Evolutionary conservation across 2,797 vertebrate species (phyloP).

Genomic region (Lutjanus campechanus): DNA sequence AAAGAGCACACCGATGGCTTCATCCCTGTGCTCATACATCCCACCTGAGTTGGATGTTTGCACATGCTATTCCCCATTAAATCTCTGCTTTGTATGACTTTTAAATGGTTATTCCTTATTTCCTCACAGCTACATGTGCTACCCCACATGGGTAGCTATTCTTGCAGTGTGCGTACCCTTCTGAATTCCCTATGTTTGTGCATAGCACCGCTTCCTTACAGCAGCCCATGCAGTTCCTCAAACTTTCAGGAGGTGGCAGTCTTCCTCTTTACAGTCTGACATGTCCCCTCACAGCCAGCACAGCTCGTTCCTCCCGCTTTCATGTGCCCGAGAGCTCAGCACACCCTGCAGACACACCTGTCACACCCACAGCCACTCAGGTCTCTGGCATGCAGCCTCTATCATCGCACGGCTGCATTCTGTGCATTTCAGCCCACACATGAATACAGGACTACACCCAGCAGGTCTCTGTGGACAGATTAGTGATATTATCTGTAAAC

Average conservation of each 20-base stretch:
- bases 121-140: not conserved
- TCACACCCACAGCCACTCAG: slow-evolving; percentile 78
- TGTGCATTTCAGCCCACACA: slow-evolving; percentile 70
- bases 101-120: not conserved
- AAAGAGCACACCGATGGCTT: not conserved
- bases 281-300: not conserved
- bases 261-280: slow-evolving; percentile 17
- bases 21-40: not conserved
- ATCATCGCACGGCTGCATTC: slow-evolving; percentile 74
- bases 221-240: not conserved
- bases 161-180: not conserved
- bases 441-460: slow-evolving; percentile 63
- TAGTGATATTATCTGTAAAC: slow-evolving; percentile 3
- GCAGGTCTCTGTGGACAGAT: slow-evolving; percentile 44
- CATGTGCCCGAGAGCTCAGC: slow-evolving; percentile 23
- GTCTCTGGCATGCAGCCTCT: slow-evolving; percentile 74
- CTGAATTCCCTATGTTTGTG: not conserved
- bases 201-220: not conserved
- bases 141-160: not conserved
- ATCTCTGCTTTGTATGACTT: not conserved
- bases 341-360: slow-evolving; percentile 60
- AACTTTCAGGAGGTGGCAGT: slow-evolving; percentile 51
- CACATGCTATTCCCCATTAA: not conserved
- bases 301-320: not conserved
- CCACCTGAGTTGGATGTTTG: not conserved